phyloP scores from a whole-genome alignment of 35 echinoderm and acorn worm genomes.

The Ptychodera flava region DNA sequence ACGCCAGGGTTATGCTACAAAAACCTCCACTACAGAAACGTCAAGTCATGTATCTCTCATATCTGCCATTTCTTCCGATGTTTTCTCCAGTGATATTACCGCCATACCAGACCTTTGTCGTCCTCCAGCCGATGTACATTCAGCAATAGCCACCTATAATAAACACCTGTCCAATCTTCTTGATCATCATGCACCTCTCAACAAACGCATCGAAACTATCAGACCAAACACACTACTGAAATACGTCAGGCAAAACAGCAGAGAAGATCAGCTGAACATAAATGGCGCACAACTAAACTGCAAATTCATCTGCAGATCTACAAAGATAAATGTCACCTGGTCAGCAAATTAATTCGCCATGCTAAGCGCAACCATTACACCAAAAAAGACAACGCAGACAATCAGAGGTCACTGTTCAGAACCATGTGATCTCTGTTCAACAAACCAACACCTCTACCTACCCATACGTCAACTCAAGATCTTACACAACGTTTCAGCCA shows the following conservation, averaged over 20 bases:
- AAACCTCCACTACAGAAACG: background rate
- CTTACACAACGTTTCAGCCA: background rate
- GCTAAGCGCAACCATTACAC: background rate
- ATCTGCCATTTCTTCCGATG: background rate
- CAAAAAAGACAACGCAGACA: background rate
- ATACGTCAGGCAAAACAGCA: constrained; percentile 33
- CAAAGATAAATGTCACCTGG: constrained; percentile 22
- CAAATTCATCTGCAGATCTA: constrained; percentile 18
- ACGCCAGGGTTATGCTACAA: background rate
- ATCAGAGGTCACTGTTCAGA: background rate
- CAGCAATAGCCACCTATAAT: constrained; percentile 4
- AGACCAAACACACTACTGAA: constrained; percentile 41
- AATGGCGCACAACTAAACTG: constrained; percentile 21
- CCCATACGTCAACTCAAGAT: background rate
- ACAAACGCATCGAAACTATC: constrained; percentile 26
- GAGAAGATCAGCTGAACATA: constrained; percentile 13
- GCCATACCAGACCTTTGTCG: background rate
- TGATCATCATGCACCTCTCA: constrained; percentile 38
- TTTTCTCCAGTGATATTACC: background rate
- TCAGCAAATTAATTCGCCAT: background rate
- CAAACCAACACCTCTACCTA: background rate
- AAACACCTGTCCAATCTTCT: background rate
- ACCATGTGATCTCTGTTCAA: background rate
- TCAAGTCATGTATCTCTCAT: background rate
- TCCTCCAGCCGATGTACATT: background rate